These are phyloP conservation scores for Liasis olivaceus DNA, from an alignment of 2,797 vertebrate genomes.

Conservation along the genomic window DNA sequence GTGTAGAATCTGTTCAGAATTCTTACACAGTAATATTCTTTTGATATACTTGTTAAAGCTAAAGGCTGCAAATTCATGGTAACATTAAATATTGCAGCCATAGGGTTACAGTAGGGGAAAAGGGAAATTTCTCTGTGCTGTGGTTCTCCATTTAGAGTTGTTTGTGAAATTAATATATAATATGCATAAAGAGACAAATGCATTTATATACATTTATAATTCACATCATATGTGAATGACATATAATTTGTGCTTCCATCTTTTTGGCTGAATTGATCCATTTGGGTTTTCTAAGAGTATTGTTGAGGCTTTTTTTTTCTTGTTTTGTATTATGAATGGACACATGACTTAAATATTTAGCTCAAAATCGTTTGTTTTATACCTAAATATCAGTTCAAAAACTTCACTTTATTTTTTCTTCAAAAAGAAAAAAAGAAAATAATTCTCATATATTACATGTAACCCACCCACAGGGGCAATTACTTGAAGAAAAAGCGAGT, in stretches of 20 bases:
- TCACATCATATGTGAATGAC: background rate
- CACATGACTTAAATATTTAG: slow-evolving; percentile 5
- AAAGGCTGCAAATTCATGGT: background rate
- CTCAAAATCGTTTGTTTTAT: background rate
- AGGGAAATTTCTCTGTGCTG: background rate
- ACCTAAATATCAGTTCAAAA: slow-evolving; percentile 37
- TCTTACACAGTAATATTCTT: background rate
- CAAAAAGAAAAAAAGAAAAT: background rate
- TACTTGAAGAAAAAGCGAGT: slow-evolving; percentile 47
- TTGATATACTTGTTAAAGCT: background rate
- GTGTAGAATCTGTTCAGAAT: background rate
- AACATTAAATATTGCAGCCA: slow-evolving; percentile 10
- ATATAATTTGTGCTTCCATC: background rate
- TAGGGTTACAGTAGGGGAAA: slow-evolving; percentile 7
- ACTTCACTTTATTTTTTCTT: background rate
- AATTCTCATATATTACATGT: slow-evolving; percentile 44
- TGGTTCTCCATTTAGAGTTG: background rate
- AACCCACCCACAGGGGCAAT: slow-evolving; percentile 55
- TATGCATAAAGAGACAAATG: background rate
- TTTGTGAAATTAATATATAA: background rate
- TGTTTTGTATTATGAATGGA: background rate
- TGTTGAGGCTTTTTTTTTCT: background rate
- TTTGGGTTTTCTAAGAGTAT: background rate
- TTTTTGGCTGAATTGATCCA: background rate
- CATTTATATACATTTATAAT: background rate